A percentile compares a stretch with the other conserved stretches of the same genome.
Conservation (phyloP, 1,140 invertebrate genomes). For the Bombus huntii region DNA sequence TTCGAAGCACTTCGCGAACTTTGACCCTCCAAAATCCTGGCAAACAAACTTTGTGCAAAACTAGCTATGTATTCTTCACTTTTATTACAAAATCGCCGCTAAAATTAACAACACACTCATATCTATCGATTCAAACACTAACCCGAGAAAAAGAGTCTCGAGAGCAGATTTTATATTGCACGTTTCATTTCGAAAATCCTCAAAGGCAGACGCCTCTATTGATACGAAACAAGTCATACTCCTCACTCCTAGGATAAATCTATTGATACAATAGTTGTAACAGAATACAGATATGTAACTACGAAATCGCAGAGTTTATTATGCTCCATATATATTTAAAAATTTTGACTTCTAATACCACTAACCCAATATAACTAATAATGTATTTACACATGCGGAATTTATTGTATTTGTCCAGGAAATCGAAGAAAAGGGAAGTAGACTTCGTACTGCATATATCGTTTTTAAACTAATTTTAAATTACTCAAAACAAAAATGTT, state of each 20-base stretch:
- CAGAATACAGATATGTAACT: background rate
- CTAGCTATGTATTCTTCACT: background rate
- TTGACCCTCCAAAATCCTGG: background rate
- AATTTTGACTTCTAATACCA: background rate
- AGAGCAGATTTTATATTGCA: background rate
- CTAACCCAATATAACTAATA: too few relatives aligned
- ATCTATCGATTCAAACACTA: background rate
- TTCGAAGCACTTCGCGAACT: background rate
- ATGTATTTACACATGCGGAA: too few relatives aligned
- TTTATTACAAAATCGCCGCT: background rate
- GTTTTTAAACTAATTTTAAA: too few relatives aligned
- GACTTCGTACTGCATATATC: too few relatives aligned
- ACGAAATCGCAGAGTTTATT: too few relatives aligned
- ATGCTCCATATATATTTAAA: background rate
- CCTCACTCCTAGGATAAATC: too few relatives aligned
- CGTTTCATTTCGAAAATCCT: too few relatives aligned
- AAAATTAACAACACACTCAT: background rate
- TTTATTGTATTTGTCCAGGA: background rate
- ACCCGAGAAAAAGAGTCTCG: background rate
- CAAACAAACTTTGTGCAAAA: background rate
- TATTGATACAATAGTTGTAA: too few relatives aligned
- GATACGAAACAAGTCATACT: too few relatives aligned
- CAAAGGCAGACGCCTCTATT: too few relatives aligned
- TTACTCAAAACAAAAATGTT: too few relatives aligned
- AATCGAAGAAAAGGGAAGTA: background rate